Percentiles rank a stretch among this genome's conserved stretches.
Evolutionary conservation across 2,888 invertebrate genomes (phyloP).

Genomic region (Dorcus parallelipipedus): DNA sequence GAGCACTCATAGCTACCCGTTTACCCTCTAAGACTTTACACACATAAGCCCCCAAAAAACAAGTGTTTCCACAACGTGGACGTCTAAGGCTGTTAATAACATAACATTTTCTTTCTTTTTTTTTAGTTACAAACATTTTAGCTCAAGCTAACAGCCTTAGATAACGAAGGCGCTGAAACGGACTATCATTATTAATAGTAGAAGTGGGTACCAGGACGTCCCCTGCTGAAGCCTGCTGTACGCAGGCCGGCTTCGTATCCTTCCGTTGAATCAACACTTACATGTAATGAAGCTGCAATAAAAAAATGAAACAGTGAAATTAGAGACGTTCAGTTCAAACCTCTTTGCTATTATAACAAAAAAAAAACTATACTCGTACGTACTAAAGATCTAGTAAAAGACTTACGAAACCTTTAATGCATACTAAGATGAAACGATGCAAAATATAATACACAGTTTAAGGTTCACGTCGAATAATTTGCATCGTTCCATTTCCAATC

Average conservation of each 20-base stretch:
- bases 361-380: no score
- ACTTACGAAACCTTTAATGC: no score
- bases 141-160: constrained; percentile 4
- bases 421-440: no score
- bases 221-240: constrained; percentile 7
- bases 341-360: not conserved
- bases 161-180: constrained; percentile 6
- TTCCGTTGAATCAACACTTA: constrained; percentile 8
- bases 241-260: constrained; percentile 7
- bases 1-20: constrained; percentile 26
- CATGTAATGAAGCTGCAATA: constrained; percentile 40
- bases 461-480: no score
- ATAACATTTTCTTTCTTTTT: not conserved
- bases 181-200: constrained; percentile 3
- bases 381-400: no score
- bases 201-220: not conserved
- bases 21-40: constrained; percentile 15
- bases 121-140: not conserved
- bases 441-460: no score
- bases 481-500: no score
- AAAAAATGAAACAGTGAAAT: constrained; percentile 42
- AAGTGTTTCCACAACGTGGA: not conserved
- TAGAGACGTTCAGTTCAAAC: constrained; percentile 25
- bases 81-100: not conserved
- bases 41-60: constrained; percentile 14